Evolutionary conservation across 2,113 vertebrate genomes (phyloP).

Genomic region (Malurus alboscapulatus): DNA sequence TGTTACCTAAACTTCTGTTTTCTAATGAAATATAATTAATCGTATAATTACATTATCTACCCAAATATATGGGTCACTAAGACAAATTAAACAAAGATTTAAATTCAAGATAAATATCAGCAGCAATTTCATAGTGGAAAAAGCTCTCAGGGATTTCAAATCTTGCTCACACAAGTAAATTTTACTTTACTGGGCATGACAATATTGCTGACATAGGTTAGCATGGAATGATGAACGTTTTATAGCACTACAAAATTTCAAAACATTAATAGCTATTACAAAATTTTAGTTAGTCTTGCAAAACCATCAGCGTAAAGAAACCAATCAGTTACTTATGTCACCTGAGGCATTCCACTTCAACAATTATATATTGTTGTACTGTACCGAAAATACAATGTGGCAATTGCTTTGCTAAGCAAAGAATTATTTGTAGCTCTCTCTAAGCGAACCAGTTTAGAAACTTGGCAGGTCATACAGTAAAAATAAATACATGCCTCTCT

Average conservation of each 20-base stretch:
- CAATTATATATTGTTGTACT: not conserved
- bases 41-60: not conserved
- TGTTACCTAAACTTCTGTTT: not conserved
- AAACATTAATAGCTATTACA: not conserved
- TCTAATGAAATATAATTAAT: not conserved
- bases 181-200: not conserved
- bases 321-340: not conserved
- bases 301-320: not conserved
- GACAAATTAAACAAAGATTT: not conserved
- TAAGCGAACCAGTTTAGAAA: not conserved
- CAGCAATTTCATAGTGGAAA: not conserved
- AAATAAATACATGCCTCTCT: not conserved
- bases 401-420: not conserved
- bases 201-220: not conserved
- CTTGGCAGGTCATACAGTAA: not conserved
- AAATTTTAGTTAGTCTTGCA: conserved; percentile 12
- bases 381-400: not conserved
- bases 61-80: not conserved
- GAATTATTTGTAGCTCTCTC: not conserved
- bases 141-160: not conserved
- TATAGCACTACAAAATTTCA: not conserved
- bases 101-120: not conserved
- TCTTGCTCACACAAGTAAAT: not conserved
- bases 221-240: not conserved
- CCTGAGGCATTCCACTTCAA: not conserved